Percentiles rank a stretch among this genome's conserved stretches.
phyloP scores from a whole-genome alignment of 2,797 vertebrate species.

The Anguilla anguilla region DNA sequence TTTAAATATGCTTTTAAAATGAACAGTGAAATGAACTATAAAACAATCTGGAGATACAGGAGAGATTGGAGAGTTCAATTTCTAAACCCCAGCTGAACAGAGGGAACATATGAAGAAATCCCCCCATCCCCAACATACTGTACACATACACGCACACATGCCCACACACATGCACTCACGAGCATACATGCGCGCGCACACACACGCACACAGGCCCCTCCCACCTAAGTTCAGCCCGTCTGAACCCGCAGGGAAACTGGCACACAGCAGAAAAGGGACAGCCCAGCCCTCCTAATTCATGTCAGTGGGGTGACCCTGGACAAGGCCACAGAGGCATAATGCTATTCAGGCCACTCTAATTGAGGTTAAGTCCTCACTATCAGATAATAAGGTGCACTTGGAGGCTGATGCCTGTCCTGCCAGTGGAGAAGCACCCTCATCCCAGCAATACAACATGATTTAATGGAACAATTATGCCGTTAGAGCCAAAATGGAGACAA shows the following conservation, averaged over 20 bases:
- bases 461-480: not conserved
- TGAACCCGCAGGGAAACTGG: conserved; percentile 26
- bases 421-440: not conserved
- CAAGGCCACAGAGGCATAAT: not conserved
- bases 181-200: not conserved
- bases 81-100: not conserved
- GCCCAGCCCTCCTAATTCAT: conserved; percentile 14
- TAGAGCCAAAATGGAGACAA: not conserved
- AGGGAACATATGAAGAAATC: not conserved
- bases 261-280: not conserved
- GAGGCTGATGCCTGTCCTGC: not conserved
- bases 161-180: not conserved
- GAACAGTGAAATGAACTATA: not conserved
- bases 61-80: not conserved
- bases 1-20: not conserved
- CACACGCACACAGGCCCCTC: not conserved
- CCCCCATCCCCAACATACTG: not conserved
- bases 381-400: not conserved
- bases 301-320: not conserved
- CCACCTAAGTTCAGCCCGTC: not conserved
- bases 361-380: conserved; percentile 13
- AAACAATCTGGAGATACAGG: not conserved
- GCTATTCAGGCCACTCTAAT: conserved; percentile 12
- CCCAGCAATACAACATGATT: not conserved
- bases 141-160: not conserved